Evolutionary conservation across 2,888 invertebrate species (phyloP), one percentile per base, ranked within the genome.

Genomic region (Cerastoderma edule): DNA sequence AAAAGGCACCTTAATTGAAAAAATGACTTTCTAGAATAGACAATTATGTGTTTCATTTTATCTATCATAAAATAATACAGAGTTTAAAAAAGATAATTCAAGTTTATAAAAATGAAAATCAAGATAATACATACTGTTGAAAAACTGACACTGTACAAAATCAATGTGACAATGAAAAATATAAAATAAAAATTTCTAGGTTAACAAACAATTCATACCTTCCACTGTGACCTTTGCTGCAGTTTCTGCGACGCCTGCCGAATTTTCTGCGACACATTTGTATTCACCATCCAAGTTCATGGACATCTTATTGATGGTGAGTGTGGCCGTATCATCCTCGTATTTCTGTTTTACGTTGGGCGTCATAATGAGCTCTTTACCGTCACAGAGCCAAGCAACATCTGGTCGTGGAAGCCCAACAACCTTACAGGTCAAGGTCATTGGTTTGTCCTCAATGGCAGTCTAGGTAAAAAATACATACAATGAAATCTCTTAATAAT

Each of bases 251-350:
- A 98, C 97, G 78, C 99, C 99, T 87, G 97, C 95, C 85, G 96
- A 95, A 93, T 99, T 99, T 67, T 83, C 84, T 71, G 98, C 99
- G 92, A 97, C 97, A 94, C 98, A 98, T 95, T 97, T 97, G 93
- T 98, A 99, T 13, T 96, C 97, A 82, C 99, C 99, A 75, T 88
- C 89, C 64, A 86, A 78, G 67, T 88, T 85, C 86, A 88, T 87
- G 30, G 84, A 74, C 64, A 85, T 77, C 65, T 86, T 88, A 32
- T 87, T 80, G 67, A 92, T 86, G 44, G 79, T 85, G 32, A 92
- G 85, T 6, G 85, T 88, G 57, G 89, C 89, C 8, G 85, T 83
- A 35, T 92, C 90, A 3, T 89, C 91, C 10, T 95, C 95, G 89
- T 96, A 97, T 35, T 95, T 95, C 92, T 96, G 95, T 80, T 95